phyloP scores from a whole-genome alignment of 2,888 invertebrate species.

The Phlogophora meticulosa region DNA sequence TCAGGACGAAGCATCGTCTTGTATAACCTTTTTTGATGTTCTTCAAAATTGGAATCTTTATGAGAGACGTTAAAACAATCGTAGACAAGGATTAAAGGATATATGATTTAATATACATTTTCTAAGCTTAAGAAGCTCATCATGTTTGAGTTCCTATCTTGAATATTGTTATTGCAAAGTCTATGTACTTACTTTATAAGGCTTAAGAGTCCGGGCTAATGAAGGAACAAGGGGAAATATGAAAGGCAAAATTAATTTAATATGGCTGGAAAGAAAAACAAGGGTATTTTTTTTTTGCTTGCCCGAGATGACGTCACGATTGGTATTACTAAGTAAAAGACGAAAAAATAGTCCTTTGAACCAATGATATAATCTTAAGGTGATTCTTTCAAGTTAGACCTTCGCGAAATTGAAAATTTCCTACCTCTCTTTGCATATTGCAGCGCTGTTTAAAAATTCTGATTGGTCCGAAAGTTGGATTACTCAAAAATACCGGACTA shows the following conservation, averaged over 20 bases:
- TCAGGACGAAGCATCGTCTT: constrained; percentile 43
- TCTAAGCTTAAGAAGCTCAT: no score
- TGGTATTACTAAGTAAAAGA: neutral
- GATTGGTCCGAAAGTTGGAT: no score
- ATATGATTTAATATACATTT: no score
- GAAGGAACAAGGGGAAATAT: neutral
- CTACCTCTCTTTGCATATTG: no score
- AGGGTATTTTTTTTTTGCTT: neutral
- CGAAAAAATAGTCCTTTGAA: neutral
- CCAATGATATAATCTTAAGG: neutral
- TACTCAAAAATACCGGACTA: no score
- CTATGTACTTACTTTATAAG: constrained; percentile 9
- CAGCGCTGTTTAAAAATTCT: no score
- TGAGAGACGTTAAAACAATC: constrained; percentile 46
- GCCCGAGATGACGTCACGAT: neutral
- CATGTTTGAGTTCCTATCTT: no score
- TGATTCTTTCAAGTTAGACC: neutral
- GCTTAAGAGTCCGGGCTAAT: constrained; percentile 15
- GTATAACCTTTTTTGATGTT: constrained; percentile 45
- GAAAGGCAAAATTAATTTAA: neutral
- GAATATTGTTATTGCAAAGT: constrained; percentile 8
- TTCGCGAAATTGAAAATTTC: no score
- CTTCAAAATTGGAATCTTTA: constrained; percentile 44
- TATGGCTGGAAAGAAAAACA: neutral
- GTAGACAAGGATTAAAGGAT: neutral